Percentiles rank a stretch among this genome's conserved stretches.
Evolutionary conservation across 1,140 invertebrate genomes (phyloP).

Genomic region (Orchestia grillus): DNA sequence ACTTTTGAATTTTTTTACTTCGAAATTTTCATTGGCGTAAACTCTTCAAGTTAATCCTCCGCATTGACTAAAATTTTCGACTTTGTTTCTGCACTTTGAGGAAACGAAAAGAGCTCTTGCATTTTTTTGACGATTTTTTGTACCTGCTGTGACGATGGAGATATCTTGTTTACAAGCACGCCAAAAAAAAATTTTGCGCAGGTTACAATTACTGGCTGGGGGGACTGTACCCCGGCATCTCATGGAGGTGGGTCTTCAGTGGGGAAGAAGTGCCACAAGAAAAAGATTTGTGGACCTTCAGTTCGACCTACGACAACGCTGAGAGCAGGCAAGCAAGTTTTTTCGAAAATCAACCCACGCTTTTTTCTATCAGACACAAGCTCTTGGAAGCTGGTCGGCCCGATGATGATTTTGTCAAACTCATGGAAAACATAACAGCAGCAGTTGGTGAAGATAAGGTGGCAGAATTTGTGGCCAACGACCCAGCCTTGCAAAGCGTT

Average conservation of each 20-base stretch:
- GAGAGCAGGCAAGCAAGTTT: background rate
- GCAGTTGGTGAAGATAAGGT: background rate
- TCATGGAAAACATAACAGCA: background rate
- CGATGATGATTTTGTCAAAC: background rate
- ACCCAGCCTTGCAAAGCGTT: background rate
- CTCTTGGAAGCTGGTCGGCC: background rate
- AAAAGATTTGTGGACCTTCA: background rate
- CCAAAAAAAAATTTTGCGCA: background rate
- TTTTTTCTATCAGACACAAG: background rate
- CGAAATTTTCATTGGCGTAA: no score
- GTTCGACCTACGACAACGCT: background rate
- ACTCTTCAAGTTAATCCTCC: no score
- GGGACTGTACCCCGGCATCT: conserved; percentile 7
- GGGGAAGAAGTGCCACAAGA: background rate
- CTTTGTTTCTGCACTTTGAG: no score
- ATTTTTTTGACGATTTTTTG: no score
- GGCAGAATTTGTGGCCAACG: conserved; percentile 6
- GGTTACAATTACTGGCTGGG: conserved; percentile 34
- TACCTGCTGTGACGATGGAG: no score
- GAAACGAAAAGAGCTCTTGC: no score
- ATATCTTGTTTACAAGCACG: no score
- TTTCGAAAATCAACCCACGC: background rate
- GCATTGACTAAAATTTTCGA: no score
- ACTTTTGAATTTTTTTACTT: no score
- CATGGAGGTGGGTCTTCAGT: conserved; percentile 19